Evolutionary conservation across 2,888 invertebrate species (phyloP), one percentile per base, ranked within the genome.

Genomic region (Argyresthia albistria): DNA sequence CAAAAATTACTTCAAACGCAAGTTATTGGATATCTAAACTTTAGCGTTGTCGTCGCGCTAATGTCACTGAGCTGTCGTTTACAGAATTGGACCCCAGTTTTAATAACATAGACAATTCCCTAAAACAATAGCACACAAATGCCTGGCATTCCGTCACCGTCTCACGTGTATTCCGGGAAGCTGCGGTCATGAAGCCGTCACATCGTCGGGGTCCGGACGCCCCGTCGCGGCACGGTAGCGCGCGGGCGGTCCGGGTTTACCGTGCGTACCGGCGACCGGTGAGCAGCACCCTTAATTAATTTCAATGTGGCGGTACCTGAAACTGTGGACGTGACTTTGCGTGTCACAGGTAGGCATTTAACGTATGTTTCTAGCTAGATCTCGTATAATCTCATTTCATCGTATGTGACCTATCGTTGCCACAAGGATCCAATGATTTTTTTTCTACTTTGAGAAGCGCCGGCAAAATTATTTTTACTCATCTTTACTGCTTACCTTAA

Each of bases 261-360:
- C 25, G 25, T 25, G 25, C 25, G 25, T 25, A 25, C 82, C 81
- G 72, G 69, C 77, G 83, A 82, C 36, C 83, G 84, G 84, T 83
- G 82, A 66, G 55, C 16, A 58, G 64, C 72, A 66, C 66, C 75
- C 70, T 80, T 84, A 81, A 86, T 86, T 86, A 86, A 84, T 84
- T 84, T 80, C 70, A 82, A 81, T 77, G 25, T 25, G 6, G 70
- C 67, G 76, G 72, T 79, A 79, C 80, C 80, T 80, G 76, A 64
- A 62, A 55, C 59, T 60, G 59, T 15, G 45, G 9, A 9, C n/a
- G 39, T n/a, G 39, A 8, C 39, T 11, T n/a, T 39, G 39, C 3
- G 10, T 11, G 39, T 39, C 6, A 25, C 6, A 25, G 25, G 25
- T 2, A 6, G 2, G 25, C 25, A 4, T 25, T 6, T 25, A 25